These are phyloP conservation scores for Limnodromus scolopaceus DNA, from an alignment of 2,797 vertebrate genomes.

Conservation along the genomic window DNA sequence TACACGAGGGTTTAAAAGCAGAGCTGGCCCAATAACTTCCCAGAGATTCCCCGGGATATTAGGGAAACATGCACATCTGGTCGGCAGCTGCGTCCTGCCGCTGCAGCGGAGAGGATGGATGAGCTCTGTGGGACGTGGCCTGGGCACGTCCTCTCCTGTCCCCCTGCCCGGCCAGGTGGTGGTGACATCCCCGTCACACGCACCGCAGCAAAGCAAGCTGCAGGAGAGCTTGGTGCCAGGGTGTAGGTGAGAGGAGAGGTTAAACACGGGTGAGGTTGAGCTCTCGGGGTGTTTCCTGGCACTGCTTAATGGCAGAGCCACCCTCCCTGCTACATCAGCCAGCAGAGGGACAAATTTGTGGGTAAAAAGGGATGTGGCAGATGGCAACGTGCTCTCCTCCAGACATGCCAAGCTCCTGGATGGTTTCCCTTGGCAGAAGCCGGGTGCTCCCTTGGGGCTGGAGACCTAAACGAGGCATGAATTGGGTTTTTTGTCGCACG, in stretches of 20 bases:
- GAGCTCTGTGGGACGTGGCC: fast-evolving
- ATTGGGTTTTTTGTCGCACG: fast-evolving
- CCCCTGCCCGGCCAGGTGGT: fast-evolving
- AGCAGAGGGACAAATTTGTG: fast-evolving
- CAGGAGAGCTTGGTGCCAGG: neutral
- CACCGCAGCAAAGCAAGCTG: fast-evolving
- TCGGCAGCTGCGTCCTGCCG: neutral
- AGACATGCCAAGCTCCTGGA: neutral
- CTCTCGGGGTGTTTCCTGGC: neutral
- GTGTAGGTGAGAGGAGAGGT: neutral
- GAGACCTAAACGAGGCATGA: fast-evolving
- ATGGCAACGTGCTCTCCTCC: fast-evolving
- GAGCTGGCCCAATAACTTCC: neutral
- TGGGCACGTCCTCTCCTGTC: fast-evolving
- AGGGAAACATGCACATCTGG: neutral
- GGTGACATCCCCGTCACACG: fast-evolving
- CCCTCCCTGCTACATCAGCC: fast-evolving
- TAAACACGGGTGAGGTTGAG: fast-evolving
- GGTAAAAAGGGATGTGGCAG: neutral
- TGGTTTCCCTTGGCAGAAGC: neutral
- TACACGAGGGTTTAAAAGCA: neutral
- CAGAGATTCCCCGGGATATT: neutral
- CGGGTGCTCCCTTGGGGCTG: fast-evolving
- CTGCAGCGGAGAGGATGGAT: fast-evolving
- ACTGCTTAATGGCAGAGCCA: neutral